These are phyloP conservation scores for Brotula barbata DNA, from an alignment of 2,797 vertebrate genomes.

Conservation along the genomic window DNA sequence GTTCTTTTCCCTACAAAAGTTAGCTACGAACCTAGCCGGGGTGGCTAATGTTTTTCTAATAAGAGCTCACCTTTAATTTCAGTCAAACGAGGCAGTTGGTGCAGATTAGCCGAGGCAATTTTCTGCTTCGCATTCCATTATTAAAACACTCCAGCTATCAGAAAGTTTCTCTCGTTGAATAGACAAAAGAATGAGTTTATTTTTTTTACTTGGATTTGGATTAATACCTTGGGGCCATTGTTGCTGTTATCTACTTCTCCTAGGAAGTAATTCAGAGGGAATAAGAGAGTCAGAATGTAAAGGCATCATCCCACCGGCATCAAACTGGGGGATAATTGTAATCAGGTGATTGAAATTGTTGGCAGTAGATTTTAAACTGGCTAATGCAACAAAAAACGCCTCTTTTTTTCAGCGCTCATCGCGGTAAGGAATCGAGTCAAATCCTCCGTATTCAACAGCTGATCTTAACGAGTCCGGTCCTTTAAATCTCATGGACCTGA, in stretches of 20 bases:
- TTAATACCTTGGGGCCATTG: conserved; percentile 67
- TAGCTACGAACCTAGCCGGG: conserved; percentile 67
- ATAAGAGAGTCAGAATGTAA: conserved; percentile 18
- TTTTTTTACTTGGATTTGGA: conserved; percentile 41
- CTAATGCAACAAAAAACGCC: conserved; percentile 1
- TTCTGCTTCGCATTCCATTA: conserved; percentile 81
- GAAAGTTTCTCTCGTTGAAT: conserved; percentile 70
- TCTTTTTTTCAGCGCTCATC: neutral
- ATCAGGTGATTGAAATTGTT: conserved; percentile 30
- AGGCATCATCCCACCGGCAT: conserved; percentile 24
- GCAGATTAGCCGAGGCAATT: conserved; percentile 78
- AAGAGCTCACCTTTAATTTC: conserved; percentile 79
- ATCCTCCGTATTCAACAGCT: conserved; percentile 1
- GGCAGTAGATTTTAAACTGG: conserved; percentile 23
- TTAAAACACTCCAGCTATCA: conserved; percentile 74
- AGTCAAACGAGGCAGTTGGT: conserved; percentile 70
- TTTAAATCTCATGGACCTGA: conserved; percentile 5
- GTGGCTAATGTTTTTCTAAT: conserved; percentile 75
- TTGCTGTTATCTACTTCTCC: conserved; percentile 57
- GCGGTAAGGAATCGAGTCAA: neutral
- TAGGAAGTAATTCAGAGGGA: conserved; percentile 51
- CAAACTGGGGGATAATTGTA: conserved; percentile 31
- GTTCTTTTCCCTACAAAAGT: conserved; percentile 53
- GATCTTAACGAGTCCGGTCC: neutral
- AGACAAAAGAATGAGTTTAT: conserved; percentile 43